These are phyloP conservation scores for Dolichallabes microphthalmus DNA, from an alignment of 2,113 vertebrate genomes.

Conservation along the genomic window DNA sequence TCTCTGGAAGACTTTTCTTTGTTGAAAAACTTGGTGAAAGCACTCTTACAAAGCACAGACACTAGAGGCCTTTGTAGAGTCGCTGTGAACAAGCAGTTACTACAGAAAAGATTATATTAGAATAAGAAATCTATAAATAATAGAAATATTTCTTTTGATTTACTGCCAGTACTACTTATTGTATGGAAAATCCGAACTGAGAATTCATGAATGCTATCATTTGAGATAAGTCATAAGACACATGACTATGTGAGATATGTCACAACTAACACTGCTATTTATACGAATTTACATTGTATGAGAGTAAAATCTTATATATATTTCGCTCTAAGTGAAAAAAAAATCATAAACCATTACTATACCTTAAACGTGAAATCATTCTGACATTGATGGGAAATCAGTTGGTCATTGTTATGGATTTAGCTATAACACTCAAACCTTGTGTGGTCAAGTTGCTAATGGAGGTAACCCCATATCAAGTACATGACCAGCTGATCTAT, in stretches of 20 bases:
- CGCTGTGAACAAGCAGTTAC: not conserved
- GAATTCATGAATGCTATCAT: not conserved
- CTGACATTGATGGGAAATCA: too few species aligned
- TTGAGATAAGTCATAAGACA: not conserved
- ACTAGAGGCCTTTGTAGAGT: not conserved
- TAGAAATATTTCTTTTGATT: not conserved
- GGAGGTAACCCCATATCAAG: too few species aligned
- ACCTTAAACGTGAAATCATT: too few species aligned
- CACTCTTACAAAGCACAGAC: not conserved
- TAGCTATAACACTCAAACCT: too few species aligned
- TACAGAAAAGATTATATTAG: not conserved
- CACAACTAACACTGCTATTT: too few species aligned
- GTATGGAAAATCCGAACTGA: not conserved
- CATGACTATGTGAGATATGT: not conserved
- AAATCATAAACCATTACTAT: too few species aligned
- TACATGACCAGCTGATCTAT: too few species aligned
- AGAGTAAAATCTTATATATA: too few species aligned
- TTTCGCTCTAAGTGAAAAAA: too few species aligned
- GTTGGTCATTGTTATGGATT: too few species aligned
- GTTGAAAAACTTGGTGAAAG: not conserved
- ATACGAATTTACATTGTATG: too few species aligned
- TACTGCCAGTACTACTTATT: not conserved
- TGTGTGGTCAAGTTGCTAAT: too few species aligned
- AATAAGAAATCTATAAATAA: not conserved
- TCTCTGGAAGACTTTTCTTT: not conserved